These are phyloP conservation scores for Tubulanus polymorphus DNA, from an alignment of 2,888 invertebrate genomes.

Conservation along the genomic window DNA sequence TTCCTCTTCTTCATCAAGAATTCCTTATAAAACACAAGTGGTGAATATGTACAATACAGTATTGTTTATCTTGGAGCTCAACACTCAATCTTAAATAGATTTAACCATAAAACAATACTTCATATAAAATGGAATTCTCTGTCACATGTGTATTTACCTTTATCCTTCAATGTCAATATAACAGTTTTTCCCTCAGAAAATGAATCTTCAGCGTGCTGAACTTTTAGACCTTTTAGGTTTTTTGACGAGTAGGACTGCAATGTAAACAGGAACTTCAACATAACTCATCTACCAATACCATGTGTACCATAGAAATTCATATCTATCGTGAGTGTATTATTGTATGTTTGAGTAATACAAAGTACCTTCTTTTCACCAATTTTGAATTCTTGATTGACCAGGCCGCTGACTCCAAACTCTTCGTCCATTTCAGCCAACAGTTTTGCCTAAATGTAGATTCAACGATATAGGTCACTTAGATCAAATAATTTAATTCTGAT, in stretches of 20 bases:
- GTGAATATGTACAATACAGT: no score
- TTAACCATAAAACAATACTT: no score
- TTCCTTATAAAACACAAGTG: conserved; percentile 55
- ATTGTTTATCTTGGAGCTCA: no score
- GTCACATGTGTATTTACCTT: no score
- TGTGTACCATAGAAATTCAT: background rate
- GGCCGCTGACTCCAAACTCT: conserved; percentile 82
- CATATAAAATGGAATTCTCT: no score
- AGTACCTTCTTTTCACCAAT: conserved; percentile 1
- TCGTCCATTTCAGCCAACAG: conserved; percentile 91
- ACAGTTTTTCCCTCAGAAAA: conserved; percentile 77
- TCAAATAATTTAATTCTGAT: no score
- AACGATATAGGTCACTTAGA: no score
- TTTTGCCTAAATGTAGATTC: conserved; percentile 77
- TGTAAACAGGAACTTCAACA: conserved; percentile 1
- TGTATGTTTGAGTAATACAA: no score
- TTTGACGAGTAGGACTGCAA: conserved; percentile 64
- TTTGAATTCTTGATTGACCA: conserved; percentile 74
- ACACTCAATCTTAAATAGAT: no score
- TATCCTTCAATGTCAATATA: conserved; percentile 90
- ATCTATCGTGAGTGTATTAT: no score
- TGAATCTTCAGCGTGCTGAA: conserved; percentile 71
- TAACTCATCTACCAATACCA: background rate
- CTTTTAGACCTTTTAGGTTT: conserved; percentile 75
- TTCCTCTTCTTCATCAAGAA: conserved; percentile 70